These are phyloP conservation scores for Hetaerina americana DNA, from an alignment of 1,140 invertebrate species.

Conservation along the genomic window DNA sequence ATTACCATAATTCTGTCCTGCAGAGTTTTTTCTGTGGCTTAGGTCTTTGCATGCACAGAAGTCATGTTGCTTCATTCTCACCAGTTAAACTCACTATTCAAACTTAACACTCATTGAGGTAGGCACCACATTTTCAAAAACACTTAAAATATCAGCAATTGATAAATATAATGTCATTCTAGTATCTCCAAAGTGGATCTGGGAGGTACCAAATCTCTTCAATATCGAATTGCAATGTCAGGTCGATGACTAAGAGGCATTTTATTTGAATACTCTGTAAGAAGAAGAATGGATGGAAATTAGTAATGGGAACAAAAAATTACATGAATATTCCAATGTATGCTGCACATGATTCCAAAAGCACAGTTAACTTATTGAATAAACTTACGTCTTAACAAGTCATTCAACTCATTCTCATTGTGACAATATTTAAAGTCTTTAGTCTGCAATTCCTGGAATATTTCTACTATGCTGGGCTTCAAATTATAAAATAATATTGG, in stretches of 20 bases:
- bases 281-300: too few relatives aligned
- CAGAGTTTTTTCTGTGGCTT: too few relatives aligned
- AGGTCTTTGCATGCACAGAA: too few relatives aligned
- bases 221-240: background rate
- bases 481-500: constrained; percentile 59
- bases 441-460: constrained; percentile 55
- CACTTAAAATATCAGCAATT: too few relatives aligned
- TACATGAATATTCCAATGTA: too few relatives aligned
- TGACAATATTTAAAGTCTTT: constrained; percentile 48
- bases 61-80: too few relatives aligned
- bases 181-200: too few relatives aligned
- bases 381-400: constrained; percentile 36
- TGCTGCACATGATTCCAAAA: too few relatives aligned
- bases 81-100: background rate
- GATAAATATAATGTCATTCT: background rate
- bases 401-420: constrained; percentile 45
- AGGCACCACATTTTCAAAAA: background rate
- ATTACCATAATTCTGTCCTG: background rate
- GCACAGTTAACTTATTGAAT: too few relatives aligned
- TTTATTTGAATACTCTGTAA: background rate
- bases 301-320: too few relatives aligned
- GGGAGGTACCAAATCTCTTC: background rate
- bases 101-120: background rate
- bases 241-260: background rate
- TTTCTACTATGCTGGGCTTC: constrained; percentile 51